A percentile compares a stretch with the other conserved stretches of the same genome.
Evolutionary conservation across 2,888 invertebrate genomes (phyloP).

Genomic region (Thelaira solivaga): DNA sequence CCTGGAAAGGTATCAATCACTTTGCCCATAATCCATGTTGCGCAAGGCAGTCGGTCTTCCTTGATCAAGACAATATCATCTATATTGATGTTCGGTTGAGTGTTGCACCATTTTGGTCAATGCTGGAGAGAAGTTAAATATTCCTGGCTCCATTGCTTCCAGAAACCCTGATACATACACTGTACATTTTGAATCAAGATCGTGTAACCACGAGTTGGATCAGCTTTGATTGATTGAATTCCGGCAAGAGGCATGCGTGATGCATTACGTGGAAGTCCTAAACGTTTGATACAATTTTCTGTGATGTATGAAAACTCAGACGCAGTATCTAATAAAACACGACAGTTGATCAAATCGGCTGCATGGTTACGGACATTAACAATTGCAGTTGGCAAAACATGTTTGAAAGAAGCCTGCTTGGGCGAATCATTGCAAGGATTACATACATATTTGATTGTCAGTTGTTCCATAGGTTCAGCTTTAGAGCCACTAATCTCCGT

Average conservation of each 20-base stretch:
- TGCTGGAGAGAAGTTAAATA: constrained; percentile 9
- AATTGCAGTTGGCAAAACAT: constrained; percentile 14
- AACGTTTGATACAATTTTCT: background rate
- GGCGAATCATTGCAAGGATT: background rate
- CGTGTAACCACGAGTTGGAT: background rate
- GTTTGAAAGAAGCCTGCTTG: no score
- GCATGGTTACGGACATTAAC: background rate
- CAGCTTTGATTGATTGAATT: constrained; percentile 23
- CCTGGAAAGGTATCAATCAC: background rate
- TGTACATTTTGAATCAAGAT: constrained; percentile 14
- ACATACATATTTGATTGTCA: background rate
- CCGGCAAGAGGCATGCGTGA: background rate
- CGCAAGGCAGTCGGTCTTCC: background rate
- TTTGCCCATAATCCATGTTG: background rate
- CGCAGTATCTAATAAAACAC: constrained; percentile 12
- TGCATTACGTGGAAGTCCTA: background rate
- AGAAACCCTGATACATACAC: no score
- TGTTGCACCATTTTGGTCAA: background rate
- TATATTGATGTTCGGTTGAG: background rate
- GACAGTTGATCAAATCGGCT: background rate
- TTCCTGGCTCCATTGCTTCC: background rate
- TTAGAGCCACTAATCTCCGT: background rate
- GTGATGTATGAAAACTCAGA: constrained; percentile 14
- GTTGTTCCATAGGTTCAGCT: background rate
- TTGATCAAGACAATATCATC: background rate